Evolutionary conservation across 2,797 vertebrate genomes (phyloP).

Genomic region (Semotilus atromaculatus): DNA sequence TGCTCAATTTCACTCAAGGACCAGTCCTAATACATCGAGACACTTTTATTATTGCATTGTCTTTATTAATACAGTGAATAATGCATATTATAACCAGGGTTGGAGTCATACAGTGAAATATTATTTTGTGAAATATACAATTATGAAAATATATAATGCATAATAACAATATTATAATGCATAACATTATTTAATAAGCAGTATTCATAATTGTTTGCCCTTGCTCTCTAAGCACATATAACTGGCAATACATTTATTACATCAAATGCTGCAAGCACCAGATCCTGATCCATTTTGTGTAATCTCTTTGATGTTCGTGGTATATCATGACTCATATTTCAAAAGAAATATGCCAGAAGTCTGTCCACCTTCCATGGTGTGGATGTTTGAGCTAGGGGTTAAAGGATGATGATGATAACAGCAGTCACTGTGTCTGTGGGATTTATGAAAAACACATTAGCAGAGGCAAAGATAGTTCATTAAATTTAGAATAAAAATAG

Average conservation of each 20-base stretch:
- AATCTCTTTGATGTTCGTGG: constrained; percentile 7
- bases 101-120: too few species aligned
- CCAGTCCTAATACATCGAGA: background rate
- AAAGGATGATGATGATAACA: constrained; percentile 15
- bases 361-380: constrained; percentile 10
- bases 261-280: constrained; percentile 19
- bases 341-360: constrained; percentile 15
- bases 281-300: background rate
- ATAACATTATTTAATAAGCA: background rate
- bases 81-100: background rate
- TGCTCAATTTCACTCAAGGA: background rate
- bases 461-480: constrained; percentile 1
- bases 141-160: background rate
- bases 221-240: background rate
- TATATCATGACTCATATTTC: constrained; percentile 25
- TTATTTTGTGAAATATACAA: background rate
- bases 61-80: background rate
- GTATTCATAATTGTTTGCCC: background rate
- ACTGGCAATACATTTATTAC: background rate
- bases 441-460: constrained; percentile 39
- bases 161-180: background rate
- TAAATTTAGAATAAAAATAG: constrained; percentile 25
- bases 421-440: background rate
- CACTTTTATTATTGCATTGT: background rate
- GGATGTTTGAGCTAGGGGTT: constrained; percentile 25